Conservation (phyloP, 2,113 vertebrate genomes). For the Todiramphus chloris region DNA sequence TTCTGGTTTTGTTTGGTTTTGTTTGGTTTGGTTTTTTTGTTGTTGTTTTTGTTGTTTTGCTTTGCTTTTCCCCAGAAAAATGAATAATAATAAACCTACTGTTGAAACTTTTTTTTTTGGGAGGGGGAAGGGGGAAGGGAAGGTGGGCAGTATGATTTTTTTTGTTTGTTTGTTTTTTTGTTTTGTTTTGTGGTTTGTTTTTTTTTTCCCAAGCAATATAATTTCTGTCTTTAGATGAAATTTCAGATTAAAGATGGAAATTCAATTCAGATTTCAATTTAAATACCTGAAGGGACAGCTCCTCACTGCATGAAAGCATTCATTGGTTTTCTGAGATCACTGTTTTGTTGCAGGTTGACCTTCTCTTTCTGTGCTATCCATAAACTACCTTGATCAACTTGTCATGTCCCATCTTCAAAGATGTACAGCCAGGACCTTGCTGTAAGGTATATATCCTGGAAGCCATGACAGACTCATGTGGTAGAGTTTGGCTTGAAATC, state of each 20-base stretch:
- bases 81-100: background rate
- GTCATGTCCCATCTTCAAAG: background rate
- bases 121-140: too few species aligned
- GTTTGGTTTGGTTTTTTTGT: too few species aligned
- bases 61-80: background rate
- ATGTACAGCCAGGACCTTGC: background rate
- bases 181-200: too few species aligned
- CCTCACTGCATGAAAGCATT: background rate
- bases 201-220: background rate
- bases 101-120: background rate
- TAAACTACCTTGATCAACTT: background rate
- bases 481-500: background rate
- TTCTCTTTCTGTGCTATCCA: background rate
- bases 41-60: too few species aligned
- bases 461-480: background rate
- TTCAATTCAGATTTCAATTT: background rate
- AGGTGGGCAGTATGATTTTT: too few species aligned
- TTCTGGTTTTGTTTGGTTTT: background rate
- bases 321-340: background rate
- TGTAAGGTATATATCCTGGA: background rate
- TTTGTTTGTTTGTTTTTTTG: too few species aligned
- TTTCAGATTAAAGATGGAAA: background rate
- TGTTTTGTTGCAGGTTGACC: background rate
- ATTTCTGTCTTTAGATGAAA: background rate
- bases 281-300: background rate